These are phyloP conservation scores for Papilio dardanus DNA, from an alignment of 1,140 invertebrate genomes.

Conservation along the genomic window DNA sequence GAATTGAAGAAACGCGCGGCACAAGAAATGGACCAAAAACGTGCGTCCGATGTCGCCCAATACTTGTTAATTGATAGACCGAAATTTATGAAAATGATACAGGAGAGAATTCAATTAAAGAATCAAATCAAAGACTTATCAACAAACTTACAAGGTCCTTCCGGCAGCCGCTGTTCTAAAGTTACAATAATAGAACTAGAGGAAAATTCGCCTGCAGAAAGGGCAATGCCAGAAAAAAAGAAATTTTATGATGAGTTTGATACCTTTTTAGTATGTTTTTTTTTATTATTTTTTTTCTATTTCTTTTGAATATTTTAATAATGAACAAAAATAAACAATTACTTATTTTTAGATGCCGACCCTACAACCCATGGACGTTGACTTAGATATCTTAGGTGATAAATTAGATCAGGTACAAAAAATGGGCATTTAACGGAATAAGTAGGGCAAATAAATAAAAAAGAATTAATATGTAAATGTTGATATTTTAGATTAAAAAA, in stretches of 20 bases:
- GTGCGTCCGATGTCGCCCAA: slow-evolving; percentile 57
- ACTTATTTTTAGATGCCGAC: slow-evolving; percentile 62
- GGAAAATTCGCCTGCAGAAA: background rate
- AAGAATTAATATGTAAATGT: slow-evolving; percentile 14
- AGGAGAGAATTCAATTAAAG: slow-evolving; percentile 47
- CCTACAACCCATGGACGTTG: slow-evolving; percentile 51
- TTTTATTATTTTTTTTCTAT: background rate
- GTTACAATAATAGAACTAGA: slow-evolving; percentile 34
- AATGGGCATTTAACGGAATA: background rate
- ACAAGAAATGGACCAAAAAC: slow-evolving; percentile 47
- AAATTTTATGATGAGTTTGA: slow-evolving; percentile 11
- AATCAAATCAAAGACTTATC: slow-evolving; percentile 47
- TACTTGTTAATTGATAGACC: slow-evolving; percentile 56
- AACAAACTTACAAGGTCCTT: slow-evolving; percentile 40
- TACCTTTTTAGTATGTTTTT: background rate
- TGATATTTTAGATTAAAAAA: slow-evolving; percentile 48
- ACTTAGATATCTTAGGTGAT: slow-evolving; percentile 56
- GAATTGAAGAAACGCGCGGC: slow-evolving; percentile 49
- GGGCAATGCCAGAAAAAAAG: background rate
- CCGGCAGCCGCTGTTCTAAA: slow-evolving; percentile 29
- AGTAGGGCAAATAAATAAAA: background rate
- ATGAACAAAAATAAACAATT: slow-evolving; percentile 30
- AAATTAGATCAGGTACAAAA: slow-evolving; percentile 64
- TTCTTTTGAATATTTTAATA: slow-evolving; percentile 1
- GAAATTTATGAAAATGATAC: slow-evolving; percentile 46